Base-by-base conservation (phyloP, 2,888 invertebrate species). In the Aphrophora alni region DNA sequence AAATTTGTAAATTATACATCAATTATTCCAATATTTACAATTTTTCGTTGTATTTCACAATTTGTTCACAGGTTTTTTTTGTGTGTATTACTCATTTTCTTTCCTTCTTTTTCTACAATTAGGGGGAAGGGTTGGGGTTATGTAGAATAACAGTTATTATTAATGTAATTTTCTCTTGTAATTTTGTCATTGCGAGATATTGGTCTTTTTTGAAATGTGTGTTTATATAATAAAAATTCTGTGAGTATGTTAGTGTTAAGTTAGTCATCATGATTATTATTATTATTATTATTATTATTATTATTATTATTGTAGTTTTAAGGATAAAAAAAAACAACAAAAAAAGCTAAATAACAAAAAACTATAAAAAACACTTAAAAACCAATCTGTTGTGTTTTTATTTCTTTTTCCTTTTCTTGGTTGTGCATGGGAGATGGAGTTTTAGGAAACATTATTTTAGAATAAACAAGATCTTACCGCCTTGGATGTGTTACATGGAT, bases 281-380 rank as follows among this genome's bases (percentile, higher is more conserved):
- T 44, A 59, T 59, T 59, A 59, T 59, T 59, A 21, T 59, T n/a
- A 59, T 21, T 21, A 59, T 33, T 3, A 33, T 59, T 59, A 59
- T 59, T 59, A 44, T 12, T 44, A 59, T 59, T 59, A 59, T 59
- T 59, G 59, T 59, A 59, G 59, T 59, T 59, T 59, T 59, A 59
- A 59, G 59, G 59, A 59, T 21, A 59, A 59, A 59, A 59, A 59
- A 59, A n/a, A 59, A 59, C 33, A 33, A 33, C 3, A 3, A 59
- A 59, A 59, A 59, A 59, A 59, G 21, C 59, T 59, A 59, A 59
- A 59, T 59, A 59, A 59, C 59, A 59, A 59, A 59, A 59, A 59
- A 59, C 10, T 21, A 59, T 59, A 59, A 59, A 59, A 59, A 59
- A 59, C 59, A 59, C 59, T 59, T 59, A 59, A 59, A 59, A 59